Conservation (phyloP, 2,888 invertebrate genomes). For the Apodemia mormo region DNA sequence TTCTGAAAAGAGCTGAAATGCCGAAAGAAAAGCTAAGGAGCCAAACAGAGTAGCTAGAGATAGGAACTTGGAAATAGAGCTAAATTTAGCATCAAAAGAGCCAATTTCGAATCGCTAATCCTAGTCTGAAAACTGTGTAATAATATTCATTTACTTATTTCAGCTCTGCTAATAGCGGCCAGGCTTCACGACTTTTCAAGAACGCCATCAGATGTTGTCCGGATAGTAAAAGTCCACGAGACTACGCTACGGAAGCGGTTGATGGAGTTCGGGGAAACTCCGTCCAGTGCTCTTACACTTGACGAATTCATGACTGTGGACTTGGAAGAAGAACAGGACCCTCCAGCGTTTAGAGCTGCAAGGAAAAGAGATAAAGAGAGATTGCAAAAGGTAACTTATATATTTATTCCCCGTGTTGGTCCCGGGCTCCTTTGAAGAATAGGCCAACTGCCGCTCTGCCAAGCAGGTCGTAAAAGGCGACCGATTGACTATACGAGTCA, state of each 20-base stretch:
- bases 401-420: too few species aligned
- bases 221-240: constrained; percentile 97
- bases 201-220: constrained; percentile 92
- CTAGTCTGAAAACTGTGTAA: too few species aligned
- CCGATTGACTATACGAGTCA: background rate
- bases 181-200: constrained; percentile 95
- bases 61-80: too few species aligned
- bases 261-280: constrained; percentile 97
- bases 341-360: constrained; percentile 96
- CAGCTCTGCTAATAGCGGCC: constrained; percentile 96
- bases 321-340: constrained; percentile 97
- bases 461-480: too few species aligned
- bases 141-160: constrained; percentile 20
- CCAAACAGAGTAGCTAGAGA: too few species aligned
- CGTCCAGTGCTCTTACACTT: constrained; percentile 95
- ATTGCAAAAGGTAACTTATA: constrained; percentile 84
- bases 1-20: too few species aligned
- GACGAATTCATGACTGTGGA: constrained; percentile 99
- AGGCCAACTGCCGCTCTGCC: too few species aligned
- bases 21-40: too few species aligned
- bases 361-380: constrained; percentile 93
- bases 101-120: too few species aligned
- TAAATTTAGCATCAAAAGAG: too few species aligned
- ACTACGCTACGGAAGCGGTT: constrained; percentile 94
- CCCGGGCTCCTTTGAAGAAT: too few species aligned